Conservation (phyloP, 2,888 invertebrate species). For the Boloria selene region DNA sequence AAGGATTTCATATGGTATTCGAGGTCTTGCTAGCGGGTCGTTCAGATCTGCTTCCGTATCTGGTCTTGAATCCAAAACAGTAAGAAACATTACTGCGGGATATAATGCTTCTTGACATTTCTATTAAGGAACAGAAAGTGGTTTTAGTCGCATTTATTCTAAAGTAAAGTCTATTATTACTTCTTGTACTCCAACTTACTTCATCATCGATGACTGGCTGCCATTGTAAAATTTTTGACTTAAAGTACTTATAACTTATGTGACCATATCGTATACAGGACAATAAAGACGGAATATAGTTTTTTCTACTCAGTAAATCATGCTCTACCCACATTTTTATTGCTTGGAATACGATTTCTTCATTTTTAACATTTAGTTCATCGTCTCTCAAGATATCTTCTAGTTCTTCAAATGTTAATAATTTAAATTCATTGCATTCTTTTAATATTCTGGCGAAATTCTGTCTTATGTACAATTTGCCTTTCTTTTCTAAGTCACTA, state of each 20-base stretch:
- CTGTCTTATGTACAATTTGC: slow-evolving; percentile 81
- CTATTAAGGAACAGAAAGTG: slow-evolving; percentile 51
- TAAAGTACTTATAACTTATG: slow-evolving; percentile 82
- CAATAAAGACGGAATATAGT: slow-evolving; percentile 82
- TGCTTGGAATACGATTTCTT: slow-evolving; percentile 89
- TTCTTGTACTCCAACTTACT: slow-evolving; percentile 50
- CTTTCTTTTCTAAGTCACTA: slow-evolving; percentile 84
- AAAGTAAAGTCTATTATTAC: not conserved
- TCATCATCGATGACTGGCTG: slow-evolving; percentile 76
- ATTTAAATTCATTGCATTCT: slow-evolving; percentile 85
- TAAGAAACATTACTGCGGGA: slow-evolving; percentile 79
- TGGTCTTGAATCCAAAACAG: slow-evolving; percentile 73
- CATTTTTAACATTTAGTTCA: slow-evolving; percentile 86
- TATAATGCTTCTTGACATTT: slow-evolving; percentile 80
- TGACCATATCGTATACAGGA: slow-evolving; percentile 86
- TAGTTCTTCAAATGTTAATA: slow-evolving; percentile 83
- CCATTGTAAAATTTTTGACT: slow-evolving; percentile 81
- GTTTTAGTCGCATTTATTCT: not conserved
- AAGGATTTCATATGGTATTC: slow-evolving; percentile 89
- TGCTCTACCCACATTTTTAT: slow-evolving; percentile 87
- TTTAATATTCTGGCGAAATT: slow-evolving; percentile 84
- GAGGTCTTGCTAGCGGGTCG: slow-evolving; percentile 85
- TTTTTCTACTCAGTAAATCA: slow-evolving; percentile 78
- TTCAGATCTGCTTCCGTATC: slow-evolving; percentile 77
- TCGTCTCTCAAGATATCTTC: slow-evolving; percentile 86